phyloP scores from a whole-genome alignment of 2,113 vertebrate species.

The Accipiter cooperii region DNA sequence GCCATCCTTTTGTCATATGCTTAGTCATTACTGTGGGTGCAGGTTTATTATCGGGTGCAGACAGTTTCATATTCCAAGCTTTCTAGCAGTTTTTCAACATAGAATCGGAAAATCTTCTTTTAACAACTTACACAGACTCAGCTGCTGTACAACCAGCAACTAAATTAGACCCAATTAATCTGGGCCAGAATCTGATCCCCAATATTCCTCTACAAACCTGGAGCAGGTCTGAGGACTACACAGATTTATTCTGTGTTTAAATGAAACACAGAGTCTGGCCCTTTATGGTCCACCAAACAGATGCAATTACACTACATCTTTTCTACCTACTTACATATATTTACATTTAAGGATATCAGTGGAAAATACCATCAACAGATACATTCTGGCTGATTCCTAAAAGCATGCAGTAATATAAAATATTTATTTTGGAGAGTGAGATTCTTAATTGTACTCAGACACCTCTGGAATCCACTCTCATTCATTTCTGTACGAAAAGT shows the following conservation, averaged over 20 bases:
- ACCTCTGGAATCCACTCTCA: conserved; percentile 63
- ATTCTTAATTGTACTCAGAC: conserved; percentile 61
- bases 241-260: not conserved
- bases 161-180: not conserved
- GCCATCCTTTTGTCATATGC: not conserved
- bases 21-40: not conserved
- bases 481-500: conserved; percentile 60
- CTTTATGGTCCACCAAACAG: not conserved
- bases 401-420: conserved; percentile 40
- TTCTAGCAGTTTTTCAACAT: not conserved
- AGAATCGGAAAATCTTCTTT: not conserved
- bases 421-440: conserved; percentile 61
- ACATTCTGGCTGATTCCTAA: conserved; percentile 45
- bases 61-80: not conserved
- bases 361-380: conserved; percentile 31
- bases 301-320: not conserved
- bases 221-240: not conserved
- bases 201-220: not conserved
- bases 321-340: not conserved
- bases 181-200: not conserved
- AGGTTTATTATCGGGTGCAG: not conserved
- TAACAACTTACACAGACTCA: not conserved
- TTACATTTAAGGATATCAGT: conserved; percentile 38
- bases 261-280: not conserved
- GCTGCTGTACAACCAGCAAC: not conserved